These are phyloP conservation scores for Octonoba sinensis DNA, from an alignment of 2,888 invertebrate species.

Conservation along the genomic window DNA sequence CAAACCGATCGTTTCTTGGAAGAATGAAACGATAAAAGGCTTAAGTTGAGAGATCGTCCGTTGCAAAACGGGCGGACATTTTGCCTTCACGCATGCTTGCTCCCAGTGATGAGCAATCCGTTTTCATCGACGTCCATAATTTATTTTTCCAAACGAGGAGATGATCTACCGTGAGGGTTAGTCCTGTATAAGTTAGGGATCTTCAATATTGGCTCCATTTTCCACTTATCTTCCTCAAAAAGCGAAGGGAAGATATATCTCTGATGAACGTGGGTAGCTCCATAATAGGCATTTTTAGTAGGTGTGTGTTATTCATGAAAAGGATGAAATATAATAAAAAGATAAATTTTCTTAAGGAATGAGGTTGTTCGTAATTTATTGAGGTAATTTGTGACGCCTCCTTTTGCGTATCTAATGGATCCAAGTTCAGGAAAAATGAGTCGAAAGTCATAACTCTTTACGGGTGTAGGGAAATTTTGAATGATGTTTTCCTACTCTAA, in stretches of 20 bases:
- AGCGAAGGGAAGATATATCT: constrained; percentile 33
- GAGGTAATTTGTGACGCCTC: constrained; percentile 53
- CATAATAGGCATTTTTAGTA: constrained; percentile 50
- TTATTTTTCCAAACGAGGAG: constrained; percentile 31
- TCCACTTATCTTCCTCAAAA: constrained; percentile 27
- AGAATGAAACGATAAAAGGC: constrained; percentile 15
- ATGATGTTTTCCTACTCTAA: constrained; percentile 32
- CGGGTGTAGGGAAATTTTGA: constrained; percentile 23
- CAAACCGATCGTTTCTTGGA: constrained; percentile 13
- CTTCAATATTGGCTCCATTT: constrained; percentile 54
- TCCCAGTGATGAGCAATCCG: constrained; percentile 34
- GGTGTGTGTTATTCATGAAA: constrained; percentile 52
- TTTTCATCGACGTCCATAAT: constrained; percentile 46
- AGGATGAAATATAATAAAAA: constrained; percentile 55
- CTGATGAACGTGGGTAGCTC: constrained; percentile 37
- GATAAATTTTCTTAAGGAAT: constrained; percentile 51
- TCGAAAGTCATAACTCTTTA: constrained; percentile 16
- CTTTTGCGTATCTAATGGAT: constrained; percentile 47
- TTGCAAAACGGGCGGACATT: constrained; percentile 19
- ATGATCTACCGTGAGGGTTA: constrained; percentile 36
- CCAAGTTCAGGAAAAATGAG: constrained; percentile 44
- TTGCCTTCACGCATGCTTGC: constrained; percentile 49
- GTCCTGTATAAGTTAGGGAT: constrained; percentile 43
- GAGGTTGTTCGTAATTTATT: constrained; percentile 43
- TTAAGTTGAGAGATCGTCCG: constrained; percentile 23